Evolutionary conservation across 2,113 vertebrate genomes (phyloP).

Genomic region (Orientallactaga bullata): DNA sequence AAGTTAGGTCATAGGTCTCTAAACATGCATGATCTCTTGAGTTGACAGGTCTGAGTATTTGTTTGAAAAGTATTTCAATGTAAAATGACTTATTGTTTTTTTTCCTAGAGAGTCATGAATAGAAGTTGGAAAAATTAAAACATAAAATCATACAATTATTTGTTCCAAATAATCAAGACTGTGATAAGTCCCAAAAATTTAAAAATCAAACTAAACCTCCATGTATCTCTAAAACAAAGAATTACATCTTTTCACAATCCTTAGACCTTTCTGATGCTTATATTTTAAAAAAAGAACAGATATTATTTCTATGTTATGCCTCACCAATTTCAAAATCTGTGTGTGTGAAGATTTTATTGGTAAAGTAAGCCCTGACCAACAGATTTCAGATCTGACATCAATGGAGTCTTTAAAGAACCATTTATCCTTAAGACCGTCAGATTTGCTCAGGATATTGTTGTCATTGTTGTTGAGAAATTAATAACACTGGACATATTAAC

Average conservation of each 20-base stretch:
- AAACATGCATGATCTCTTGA: neutral
- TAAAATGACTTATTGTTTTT: slow-evolving; percentile 20
- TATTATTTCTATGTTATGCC: neutral
- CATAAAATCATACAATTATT: neutral
- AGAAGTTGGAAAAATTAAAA: slow-evolving; percentile 35
- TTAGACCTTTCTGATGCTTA: neutral
- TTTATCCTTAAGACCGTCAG: slow-evolving; percentile 64
- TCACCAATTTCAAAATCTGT: slow-evolving; percentile 22
- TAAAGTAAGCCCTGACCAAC: slow-evolving; percentile 27
- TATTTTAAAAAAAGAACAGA: slow-evolving; percentile 28
- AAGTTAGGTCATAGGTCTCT: neutral
- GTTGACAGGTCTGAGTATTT: neutral
- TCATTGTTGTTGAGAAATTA: slow-evolving; percentile 79
- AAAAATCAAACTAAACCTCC: slow-evolving; percentile 17
- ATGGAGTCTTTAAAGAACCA: slow-evolving; percentile 11
- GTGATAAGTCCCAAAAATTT: neutral
- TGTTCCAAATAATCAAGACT: slow-evolving; percentile 27
- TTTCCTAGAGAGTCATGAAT: neutral
- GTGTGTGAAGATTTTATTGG: neutral
- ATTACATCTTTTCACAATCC: neutral
- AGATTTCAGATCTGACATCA: slow-evolving; percentile 64
- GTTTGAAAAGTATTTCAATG: slow-evolving; percentile 44
- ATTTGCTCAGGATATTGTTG: slow-evolving; percentile 72
- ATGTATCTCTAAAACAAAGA: slow-evolving; percentile 20
- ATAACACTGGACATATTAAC: slow-evolving; percentile 74